A percentile compares a stretch with the other conserved stretches of the same genome.
Conservation (phyloP, 2,797 vertebrate species). For the Moxostoma hubbsi region DNA sequence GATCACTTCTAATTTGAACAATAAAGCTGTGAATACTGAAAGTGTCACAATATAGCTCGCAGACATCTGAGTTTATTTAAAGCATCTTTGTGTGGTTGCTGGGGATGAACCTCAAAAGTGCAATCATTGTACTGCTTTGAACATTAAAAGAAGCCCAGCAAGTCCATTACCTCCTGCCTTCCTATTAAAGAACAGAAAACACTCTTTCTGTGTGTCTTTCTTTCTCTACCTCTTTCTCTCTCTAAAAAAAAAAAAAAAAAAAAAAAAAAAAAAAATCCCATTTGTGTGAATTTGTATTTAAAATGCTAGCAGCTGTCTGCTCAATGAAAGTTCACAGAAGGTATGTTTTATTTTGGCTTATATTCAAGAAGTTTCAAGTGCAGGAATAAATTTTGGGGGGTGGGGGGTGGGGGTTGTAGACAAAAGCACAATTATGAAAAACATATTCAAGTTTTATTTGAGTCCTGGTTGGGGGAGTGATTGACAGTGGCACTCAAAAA, state of each 20-base stretch:
- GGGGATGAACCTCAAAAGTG: conserved; percentile 9
- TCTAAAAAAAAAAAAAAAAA: conserved; percentile 8
- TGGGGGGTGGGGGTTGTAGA: conserved; percentile 7
- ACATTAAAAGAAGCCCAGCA: conserved; percentile 33
- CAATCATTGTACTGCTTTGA: conserved; percentile 14
- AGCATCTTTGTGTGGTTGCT: conserved; percentile 5
- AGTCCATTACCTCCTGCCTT: conserved; percentile 31
- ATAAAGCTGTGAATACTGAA: background rate
- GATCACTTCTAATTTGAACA: background rate
- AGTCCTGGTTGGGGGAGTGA: conserved; percentile 29
- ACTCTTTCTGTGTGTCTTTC: background rate
- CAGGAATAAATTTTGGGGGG: conserved; percentile 23
- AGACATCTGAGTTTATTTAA: conserved; percentile 10
- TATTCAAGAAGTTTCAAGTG: conserved; percentile 13
- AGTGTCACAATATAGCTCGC: background rate
- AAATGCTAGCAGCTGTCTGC: conserved; percentile 49
- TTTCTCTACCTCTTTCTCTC: background rate
- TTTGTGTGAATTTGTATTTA: conserved; percentile 47
- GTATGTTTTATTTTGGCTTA: conserved; percentile 18
- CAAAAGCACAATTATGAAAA: conserved; percentile 41
- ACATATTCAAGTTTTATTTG: conserved; percentile 20
- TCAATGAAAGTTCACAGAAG: conserved; percentile 41
- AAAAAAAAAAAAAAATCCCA: conserved; percentile 15
- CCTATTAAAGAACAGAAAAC: conserved; percentile 38
- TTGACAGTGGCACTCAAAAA: conserved; percentile 20